Evolutionary conservation across 2,888 invertebrate genomes (phyloP).

Genomic region (Acrobasis suavella): DNA sequence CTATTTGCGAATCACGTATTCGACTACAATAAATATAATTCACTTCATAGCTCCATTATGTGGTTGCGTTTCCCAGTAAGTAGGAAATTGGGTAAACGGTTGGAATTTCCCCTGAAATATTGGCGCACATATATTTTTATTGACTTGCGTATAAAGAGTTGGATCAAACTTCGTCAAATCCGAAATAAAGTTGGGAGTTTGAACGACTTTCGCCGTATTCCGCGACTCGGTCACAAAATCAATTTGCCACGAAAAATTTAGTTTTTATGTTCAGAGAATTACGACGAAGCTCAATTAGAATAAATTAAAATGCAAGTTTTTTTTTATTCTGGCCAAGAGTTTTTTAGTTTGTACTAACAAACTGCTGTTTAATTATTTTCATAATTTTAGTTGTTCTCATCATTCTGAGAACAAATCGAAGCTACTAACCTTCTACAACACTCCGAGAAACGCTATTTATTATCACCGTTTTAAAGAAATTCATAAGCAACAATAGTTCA

Average conservation of each 20-base stretch:
- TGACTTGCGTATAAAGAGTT: constrained; percentile 24
- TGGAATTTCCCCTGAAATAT: neutral
- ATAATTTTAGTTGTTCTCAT: no score
- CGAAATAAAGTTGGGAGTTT: constrained; percentile 34
- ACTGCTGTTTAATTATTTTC: no score
- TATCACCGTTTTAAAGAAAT: no score
- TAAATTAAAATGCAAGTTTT: neutral
- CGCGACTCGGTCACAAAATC: constrained; percentile 29
- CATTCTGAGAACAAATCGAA: no score
- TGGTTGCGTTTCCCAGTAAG: no score
- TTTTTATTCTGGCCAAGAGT: neutral
- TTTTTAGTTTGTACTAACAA: no score
- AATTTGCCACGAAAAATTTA: constrained; percentile 17
- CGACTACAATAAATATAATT: no score
- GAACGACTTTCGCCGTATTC: constrained; percentile 31
- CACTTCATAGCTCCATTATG: no score
- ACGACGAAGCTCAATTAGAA: neutral
- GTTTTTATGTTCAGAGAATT: neutral
- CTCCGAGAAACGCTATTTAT: no score
- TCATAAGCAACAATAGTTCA: no score
- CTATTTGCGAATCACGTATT: no score
- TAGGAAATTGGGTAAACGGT: neutral
- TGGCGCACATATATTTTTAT: constrained; percentile 7
- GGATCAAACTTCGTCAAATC: constrained; percentile 36
- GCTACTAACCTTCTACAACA: no score